phyloP scores from a whole-genome alignment of 2,797 vertebrate genomes.

The Galaxias olidus region DNA sequence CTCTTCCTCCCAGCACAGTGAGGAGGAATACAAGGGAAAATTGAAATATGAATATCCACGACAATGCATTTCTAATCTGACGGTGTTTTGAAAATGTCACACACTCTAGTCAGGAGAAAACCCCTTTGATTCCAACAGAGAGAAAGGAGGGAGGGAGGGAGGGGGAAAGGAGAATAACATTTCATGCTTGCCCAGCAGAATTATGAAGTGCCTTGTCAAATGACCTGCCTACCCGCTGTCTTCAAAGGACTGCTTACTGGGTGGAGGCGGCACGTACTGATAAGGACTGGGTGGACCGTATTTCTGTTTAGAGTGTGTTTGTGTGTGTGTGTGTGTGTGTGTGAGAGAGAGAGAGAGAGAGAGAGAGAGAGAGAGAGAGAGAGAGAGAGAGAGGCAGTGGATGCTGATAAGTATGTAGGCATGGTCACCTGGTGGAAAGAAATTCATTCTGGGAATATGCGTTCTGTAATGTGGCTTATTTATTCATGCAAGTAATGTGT shows the following conservation, averaged over 20 bases:
- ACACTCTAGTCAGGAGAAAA: slow-evolving; percentile 15
- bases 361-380: no score
- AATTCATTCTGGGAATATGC: slow-evolving; percentile 15
- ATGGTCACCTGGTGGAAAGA: slow-evolving; percentile 20
- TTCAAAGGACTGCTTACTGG: slow-evolving; percentile 58
- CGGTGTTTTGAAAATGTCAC: slow-evolving; percentile 43
- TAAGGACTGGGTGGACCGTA: slow-evolving; percentile 49
- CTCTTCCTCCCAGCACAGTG: slow-evolving; percentile 11
- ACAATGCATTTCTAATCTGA: slow-evolving; percentile 45
- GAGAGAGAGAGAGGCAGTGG: no score
- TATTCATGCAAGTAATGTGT: slow-evolving; percentile 13
- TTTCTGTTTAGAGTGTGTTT: background rate
- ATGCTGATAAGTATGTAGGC: slow-evolving; percentile 27
- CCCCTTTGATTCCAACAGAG: background rate
- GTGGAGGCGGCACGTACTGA: slow-evolving; percentile 32
- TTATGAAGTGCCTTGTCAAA: slow-evolving; percentile 73
- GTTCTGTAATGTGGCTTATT: slow-evolving; percentile 34
- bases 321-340: slow-evolving; percentile 16
- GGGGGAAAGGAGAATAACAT: slow-evolving; percentile 51
- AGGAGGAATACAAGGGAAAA: slow-evolving; percentile 32
- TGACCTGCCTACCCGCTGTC: slow-evolving; percentile 49
- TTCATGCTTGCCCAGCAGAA: slow-evolving; percentile 68
- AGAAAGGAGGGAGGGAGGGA: background rate
- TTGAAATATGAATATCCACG: slow-evolving; percentile 44
- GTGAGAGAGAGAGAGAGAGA: background rate